Evolutionary conservation across 1,140 invertebrate genomes (phyloP).

Genomic region (Bathynomus jamesi): DNA sequence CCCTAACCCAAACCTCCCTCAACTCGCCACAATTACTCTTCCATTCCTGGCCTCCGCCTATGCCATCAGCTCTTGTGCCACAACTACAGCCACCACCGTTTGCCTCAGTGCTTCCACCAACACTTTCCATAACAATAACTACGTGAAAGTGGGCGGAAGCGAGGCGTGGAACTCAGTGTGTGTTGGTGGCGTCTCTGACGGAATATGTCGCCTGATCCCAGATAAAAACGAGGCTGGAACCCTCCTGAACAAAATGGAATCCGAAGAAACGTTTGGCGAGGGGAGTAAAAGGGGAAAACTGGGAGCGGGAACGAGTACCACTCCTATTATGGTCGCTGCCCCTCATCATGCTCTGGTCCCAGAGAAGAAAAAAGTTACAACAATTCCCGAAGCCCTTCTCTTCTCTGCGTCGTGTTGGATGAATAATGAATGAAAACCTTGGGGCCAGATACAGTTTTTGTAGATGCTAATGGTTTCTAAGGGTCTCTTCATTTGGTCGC

Average conservation of each 20-base stretch:
- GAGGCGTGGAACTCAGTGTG: background rate
- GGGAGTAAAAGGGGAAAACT: background rate
- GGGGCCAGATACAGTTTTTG: too few relatives aligned
- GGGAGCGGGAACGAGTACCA: background rate
- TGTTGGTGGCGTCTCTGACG: background rate
- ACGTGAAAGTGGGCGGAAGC: background rate
- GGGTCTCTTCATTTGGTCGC: too few relatives aligned
- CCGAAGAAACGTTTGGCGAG: too few relatives aligned
- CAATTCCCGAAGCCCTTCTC: too few relatives aligned
- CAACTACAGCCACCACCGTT: background rate
- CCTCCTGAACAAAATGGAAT: too few relatives aligned
- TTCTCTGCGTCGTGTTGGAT: background rate
- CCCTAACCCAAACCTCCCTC: constrained; percentile 14
- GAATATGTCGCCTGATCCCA: background rate
- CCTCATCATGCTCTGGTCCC: background rate
- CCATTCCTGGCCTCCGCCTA: constrained; percentile 11
- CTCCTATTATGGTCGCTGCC: background rate
- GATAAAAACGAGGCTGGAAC: too few relatives aligned
- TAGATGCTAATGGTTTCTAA: too few relatives aligned
- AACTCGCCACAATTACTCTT: constrained; percentile 27
- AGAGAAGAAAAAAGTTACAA: background rate
- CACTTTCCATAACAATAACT: background rate
- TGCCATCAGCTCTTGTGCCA: background rate
- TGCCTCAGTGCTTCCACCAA: background rate
- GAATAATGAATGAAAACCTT: too few relatives aligned